A percentile compares a stretch with the other conserved stretches of the same genome.
Conservation (phyloP, 2,888 invertebrate genomes). For the Hemithea aestivaria region DNA sequence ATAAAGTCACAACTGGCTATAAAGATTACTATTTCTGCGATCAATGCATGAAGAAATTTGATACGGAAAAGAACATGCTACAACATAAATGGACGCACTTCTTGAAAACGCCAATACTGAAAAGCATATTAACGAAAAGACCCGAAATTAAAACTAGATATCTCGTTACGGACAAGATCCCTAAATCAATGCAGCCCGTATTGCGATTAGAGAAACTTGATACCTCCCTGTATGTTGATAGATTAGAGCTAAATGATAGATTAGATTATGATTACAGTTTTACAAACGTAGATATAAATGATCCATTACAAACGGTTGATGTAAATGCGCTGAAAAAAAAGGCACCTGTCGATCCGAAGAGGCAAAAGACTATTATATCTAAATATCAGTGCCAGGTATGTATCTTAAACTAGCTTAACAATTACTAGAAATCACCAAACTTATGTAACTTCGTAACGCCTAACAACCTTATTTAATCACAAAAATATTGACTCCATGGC, state of each 20-base stretch:
- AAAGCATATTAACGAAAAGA: slow-evolving; percentile 23
- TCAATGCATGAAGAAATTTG: slow-evolving; percentile 56
- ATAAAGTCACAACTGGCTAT: slow-evolving; percentile 52
- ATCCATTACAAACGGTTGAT: background rate
- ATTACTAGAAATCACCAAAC: too few relatives aligned
- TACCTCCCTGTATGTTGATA: slow-evolving; percentile 10
- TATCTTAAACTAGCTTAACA: slow-evolving; percentile 11
- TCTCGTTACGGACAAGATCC: slow-evolving; percentile 44
- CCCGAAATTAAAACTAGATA: slow-evolving; percentile 32
- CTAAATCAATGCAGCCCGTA: slow-evolving; percentile 43
- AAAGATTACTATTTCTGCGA: slow-evolving; percentile 63
- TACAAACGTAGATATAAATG: too few relatives aligned
- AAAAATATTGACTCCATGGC: too few relatives aligned
- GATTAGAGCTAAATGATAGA: slow-evolving; percentile 7
- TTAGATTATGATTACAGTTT: too few relatives aligned
- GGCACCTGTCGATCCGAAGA: slow-evolving; percentile 40
- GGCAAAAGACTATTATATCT: slow-evolving; percentile 54
- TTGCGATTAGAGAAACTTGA: slow-evolving; percentile 45
- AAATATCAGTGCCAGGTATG: slow-evolving; percentile 55
- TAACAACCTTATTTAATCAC: too few relatives aligned
- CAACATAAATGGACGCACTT: slow-evolving; percentile 68
- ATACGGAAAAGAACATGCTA: slow-evolving; percentile 54
- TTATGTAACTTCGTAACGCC: too few relatives aligned
- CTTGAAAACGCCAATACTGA: slow-evolving; percentile 37
- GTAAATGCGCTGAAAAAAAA: slow-evolving; percentile 37